phyloP scores from a whole-genome alignment of 2,797 vertebrate species.

The Ficedula albicollis region DNA sequence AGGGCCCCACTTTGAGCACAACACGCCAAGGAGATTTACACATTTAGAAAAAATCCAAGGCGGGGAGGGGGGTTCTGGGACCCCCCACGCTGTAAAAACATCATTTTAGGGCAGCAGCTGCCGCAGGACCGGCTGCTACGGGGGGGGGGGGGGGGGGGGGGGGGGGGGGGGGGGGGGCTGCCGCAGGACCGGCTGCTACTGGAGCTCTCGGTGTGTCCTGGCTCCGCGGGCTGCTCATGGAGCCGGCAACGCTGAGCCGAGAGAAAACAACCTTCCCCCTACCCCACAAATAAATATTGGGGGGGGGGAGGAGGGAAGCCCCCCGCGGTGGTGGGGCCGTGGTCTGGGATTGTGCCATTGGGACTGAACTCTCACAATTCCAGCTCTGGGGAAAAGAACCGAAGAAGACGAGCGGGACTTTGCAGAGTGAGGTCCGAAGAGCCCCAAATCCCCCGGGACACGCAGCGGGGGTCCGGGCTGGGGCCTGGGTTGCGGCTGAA shows the following conservation, averaged over 20 bases:
- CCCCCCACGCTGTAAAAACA: neutral
- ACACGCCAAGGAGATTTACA: neutral
- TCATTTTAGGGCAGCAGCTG: neutral
- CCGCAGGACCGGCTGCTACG: neutral
- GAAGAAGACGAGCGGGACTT: neutral
- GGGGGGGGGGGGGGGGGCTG: no score
- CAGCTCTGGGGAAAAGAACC: neutral
- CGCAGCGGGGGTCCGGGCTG: neutral
- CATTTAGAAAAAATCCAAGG: neutral
- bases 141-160: no score
- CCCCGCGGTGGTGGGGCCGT: fast-evolving
- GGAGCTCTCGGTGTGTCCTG: neutral
- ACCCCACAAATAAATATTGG: fast-evolving
- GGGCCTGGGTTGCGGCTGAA: no score
- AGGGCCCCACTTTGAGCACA: fast-evolving
- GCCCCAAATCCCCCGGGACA: neutral
- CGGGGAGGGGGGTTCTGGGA: fast-evolving
- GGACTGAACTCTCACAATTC: neutral
- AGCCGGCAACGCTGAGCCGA: fast-evolving
- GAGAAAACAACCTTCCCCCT: neutral
- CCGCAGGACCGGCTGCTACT: neutral
- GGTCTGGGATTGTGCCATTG: fast-evolving
- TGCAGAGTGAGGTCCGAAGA: neutral
- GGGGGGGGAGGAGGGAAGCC: neutral
- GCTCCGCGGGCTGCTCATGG: no score